Conservation (phyloP, 2,113 vertebrate genomes). For the Alethe diademata region DNA sequence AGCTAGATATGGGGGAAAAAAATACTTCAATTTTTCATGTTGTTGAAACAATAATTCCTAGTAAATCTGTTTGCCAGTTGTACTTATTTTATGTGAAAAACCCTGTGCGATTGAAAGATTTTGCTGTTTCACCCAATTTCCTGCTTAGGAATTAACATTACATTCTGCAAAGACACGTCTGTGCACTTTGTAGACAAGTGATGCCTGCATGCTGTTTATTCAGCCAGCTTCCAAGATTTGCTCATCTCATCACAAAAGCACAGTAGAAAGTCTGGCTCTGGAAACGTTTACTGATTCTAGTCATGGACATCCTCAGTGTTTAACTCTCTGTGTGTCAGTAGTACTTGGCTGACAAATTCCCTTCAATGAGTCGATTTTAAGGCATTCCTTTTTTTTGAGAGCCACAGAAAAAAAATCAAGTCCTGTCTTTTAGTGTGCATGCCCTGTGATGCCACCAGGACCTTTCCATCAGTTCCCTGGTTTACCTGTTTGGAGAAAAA, state of each 20-base stretch:
- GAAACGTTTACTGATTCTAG: not conserved
- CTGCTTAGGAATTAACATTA: not conserved
- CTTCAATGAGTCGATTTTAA: fast-evolving
- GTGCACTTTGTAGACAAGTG: not conserved
- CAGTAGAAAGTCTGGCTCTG: not conserved
- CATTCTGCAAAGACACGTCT: not conserved
- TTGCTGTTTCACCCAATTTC: not conserved
- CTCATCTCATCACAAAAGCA: not conserved
- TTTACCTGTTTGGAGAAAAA: not conserved
- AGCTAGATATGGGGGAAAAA: not conserved
- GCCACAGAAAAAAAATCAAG: not conserved
- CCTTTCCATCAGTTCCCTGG: not conserved
- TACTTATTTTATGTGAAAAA: not conserved
- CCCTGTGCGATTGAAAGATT: not conserved
- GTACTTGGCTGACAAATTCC: not conserved
- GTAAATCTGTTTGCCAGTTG: not conserved
- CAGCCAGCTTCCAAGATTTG: not conserved
- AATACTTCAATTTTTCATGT: not conserved
- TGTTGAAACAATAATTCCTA: not conserved
- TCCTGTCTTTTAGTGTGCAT: not conserved
- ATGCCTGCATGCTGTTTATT: not conserved
- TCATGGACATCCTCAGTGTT: not conserved
- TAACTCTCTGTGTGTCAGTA: not conserved
- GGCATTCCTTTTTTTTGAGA: not conserved
- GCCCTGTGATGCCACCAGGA: not conserved